Base-by-base conservation (phyloP, 2,888 invertebrate genomes). In the Petrophora chlorosata region DNA sequence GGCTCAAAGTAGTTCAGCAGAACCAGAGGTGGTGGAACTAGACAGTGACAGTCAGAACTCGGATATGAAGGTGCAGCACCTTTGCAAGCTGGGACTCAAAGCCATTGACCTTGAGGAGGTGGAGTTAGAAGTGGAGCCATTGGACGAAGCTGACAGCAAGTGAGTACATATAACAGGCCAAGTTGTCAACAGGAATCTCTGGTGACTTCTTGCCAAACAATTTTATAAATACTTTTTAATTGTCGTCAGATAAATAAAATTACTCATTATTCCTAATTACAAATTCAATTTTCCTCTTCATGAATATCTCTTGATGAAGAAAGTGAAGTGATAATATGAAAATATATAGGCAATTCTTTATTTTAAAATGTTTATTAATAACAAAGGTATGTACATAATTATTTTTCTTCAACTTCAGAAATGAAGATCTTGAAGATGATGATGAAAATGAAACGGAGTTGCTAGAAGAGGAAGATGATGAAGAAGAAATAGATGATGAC, bases 11-110 rank as follows among this genome's bases (percentile, higher is more conserved):
- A n/a, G n/a, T n/a, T n/a, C n/a, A n/a, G n/a, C n/a, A n/a, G 62
- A 59, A 0, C 42, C 62, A 2, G 72, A 72, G 3, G 64, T 71
- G 9, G 62, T 67, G 8, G 74, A 76, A 16, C 44, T 67, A 12
- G 73, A 71, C 13, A 73, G 70, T 16, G 67, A 70, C 17, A 86
- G 86, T 47, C 72, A 91, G 50, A 85, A 86, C 54, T 90, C 90
- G 39, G 91, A 91, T 40, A 92, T 92, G 79, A 92, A 92, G 51
- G 57, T 86, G 54, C 91, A 91, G 54, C 92, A 92, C 63, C 73
- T 93, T 8, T 91, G 92, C 68, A 91, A 91, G 49, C 70, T 93
- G 28, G 93, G 93, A 0, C 67, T 91, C 16, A 85, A 89, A 53
- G 85, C 85, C 14, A 83, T 82, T n/a, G 72, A 68, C 30, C 69